Evolutionary conservation across 2,797 vertebrate species (phyloP), one percentile per base, ranked within the genome.

Genomic region (Alcedo quadribrachys): DNA sequence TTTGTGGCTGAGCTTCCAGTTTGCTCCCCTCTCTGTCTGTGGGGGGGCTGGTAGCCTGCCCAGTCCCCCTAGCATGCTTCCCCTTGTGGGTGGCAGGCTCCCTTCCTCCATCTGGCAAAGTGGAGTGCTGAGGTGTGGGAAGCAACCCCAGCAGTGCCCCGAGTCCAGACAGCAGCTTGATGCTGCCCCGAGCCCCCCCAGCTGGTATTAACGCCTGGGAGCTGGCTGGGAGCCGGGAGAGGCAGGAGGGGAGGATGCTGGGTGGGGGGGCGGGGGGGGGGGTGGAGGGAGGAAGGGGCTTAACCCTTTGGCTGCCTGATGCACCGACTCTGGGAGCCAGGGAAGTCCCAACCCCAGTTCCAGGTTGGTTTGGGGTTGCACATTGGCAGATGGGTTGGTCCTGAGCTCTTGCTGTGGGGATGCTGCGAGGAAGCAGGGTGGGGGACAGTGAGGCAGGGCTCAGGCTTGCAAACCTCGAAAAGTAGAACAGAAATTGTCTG

Each of bases 81-180:
- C 25, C 15, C 18, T 24, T 2, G 4, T 2, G 40, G 50, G n/a
- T 77, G 82, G 85, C 60, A 81, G 74, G 50, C 50, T 90, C 37
- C 66, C 45, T 90, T 33, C 69, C 63, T 94, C 89, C 79, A 53
- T 95, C 91, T 95, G 94, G 65, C 28, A 20, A 17, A 65, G 69
- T 74, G 57, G 85, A 68, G 65, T 80, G n/a, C 75, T 24, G 54
- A 66, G 81, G 78, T 89, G 84, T 2, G 2, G 63, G 73, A 67
- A 83, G 77, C 60, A 80, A 32, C 27, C 57, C n/a, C 30, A 1
- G 69, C 85, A 74, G 87, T 30, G 4, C 88, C 79, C 85, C 5
- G 2, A 67, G 58, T 88, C 74, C 82, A 95, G 88, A 88, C 87
- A 95, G 94, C 85, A 93, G 85, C 86, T 92, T 95, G 95, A 84